Conservation (phyloP, 2,113 vertebrate genomes). For the Coregonus clupeaformis region DNA sequence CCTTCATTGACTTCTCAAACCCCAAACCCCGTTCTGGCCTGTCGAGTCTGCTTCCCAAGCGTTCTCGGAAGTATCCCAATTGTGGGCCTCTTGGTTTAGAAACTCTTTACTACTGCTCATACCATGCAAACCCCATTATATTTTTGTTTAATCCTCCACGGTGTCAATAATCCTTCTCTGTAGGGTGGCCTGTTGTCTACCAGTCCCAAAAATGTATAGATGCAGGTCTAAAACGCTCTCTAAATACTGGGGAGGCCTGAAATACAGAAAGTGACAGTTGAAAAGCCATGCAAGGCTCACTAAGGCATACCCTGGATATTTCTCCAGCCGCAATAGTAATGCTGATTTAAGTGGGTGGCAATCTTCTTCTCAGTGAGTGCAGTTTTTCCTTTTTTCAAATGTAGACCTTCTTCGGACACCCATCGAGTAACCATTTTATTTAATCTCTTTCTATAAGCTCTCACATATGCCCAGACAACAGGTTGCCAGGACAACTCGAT, state of each 20-base stretch:
- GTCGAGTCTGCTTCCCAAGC: too few relatives aligned
- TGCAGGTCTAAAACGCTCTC: background rate
- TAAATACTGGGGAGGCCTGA: background rate
- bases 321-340: background rate
- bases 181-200: background rate
- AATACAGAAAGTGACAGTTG: background rate
- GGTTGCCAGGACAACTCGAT: slow-evolving; percentile 5
- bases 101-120: background rate
- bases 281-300: background rate
- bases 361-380: background rate
- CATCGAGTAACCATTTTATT: slow-evolving; percentile 2
- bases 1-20: too few relatives aligned
- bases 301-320: background rate
- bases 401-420: background rate
- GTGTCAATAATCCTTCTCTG: background rate
- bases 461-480: slow-evolving; percentile 5
- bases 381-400: too few relatives aligned
- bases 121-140: background rate
- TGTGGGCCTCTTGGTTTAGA: too few relatives aligned
- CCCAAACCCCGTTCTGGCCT: too few relatives aligned
- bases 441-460: slow-evolving; percentile 12
- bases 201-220: background rate
- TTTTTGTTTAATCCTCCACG: background rate
- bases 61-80: too few relatives aligned
- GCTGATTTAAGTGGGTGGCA: background rate